Evolutionary conservation across 2,113 vertebrate genomes (phyloP).

Genomic region (Anseranas semipalmata): DNA sequence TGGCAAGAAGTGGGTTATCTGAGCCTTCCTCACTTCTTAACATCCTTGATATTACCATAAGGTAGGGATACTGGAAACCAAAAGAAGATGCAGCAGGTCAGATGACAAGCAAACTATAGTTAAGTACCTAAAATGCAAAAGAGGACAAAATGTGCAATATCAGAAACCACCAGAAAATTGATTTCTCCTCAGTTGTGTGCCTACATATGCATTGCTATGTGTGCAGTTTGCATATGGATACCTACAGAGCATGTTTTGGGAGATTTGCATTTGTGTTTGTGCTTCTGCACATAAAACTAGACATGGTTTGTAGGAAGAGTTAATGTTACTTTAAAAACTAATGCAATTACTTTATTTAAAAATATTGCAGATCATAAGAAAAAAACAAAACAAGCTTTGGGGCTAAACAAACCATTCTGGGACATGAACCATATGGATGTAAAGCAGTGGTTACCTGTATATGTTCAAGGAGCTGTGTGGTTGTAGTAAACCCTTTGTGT

Average conservation of each 20-base stretch:
- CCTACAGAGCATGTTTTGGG: background rate
- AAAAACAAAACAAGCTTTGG: background rate
- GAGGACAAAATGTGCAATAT: fast-evolving
- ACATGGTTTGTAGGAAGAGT: background rate
- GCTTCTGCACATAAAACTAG: background rate
- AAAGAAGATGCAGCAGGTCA: background rate
- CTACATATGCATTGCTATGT: background rate
- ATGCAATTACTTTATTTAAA: background rate
- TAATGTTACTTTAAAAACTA: background rate
- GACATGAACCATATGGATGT: background rate
- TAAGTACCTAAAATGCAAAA: background rate
- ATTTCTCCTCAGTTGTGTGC: background rate
- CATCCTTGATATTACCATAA: background rate
- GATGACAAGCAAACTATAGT: background rate
- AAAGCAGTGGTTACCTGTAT: background rate
- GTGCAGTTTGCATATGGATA: background rate
- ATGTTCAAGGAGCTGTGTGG: background rate
- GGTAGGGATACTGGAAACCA: background rate
- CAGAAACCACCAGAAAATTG: constrained; percentile 6
- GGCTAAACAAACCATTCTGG: background rate
- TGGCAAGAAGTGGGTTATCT: fast-evolving
- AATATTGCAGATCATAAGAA: background rate
- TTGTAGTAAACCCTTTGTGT: background rate
- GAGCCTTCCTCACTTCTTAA: background rate
- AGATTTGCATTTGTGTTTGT: background rate